Percentiles rank a stretch among this genome's conserved stretches.
Conservation (phyloP, 2,113 vertebrate genomes). For the Sinocyclocheilus anshuiensis region DNA sequence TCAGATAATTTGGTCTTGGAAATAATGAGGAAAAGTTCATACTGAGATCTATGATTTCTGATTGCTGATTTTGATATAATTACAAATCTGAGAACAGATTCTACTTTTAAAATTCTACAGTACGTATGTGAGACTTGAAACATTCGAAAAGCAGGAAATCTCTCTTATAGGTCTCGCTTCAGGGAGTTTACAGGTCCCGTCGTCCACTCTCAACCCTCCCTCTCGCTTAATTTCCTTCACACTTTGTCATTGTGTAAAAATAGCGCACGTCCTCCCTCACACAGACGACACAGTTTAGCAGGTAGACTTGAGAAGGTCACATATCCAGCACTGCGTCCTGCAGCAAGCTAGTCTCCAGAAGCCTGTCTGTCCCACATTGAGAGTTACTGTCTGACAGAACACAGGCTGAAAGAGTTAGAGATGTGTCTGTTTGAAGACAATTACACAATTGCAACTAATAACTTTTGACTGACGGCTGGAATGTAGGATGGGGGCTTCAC, state of each 20-base stretch:
- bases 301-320: conserved; percentile 34
- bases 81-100: no score
- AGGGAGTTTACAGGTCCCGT: not conserved
- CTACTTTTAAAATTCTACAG: not conserved
- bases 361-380: not conserved
- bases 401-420: no score
- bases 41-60: not conserved
- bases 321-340: conserved; percentile 4
- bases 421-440: conserved; percentile 7
- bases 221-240: conserved; percentile 31
- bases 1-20: no score
- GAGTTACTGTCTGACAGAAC: not conserved
- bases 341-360: not conserved
- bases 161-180: not conserved
- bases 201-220: not conserved
- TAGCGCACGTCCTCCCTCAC: conserved; percentile 1
- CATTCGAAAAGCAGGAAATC: not conserved
- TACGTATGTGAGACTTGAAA: not conserved
- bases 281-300: conserved; percentile 26
- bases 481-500: conserved; percentile 5
- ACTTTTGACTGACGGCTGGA: conserved; percentile 24
- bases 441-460: not conserved
- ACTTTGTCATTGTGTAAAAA: conserved; percentile 22
- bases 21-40: no score
- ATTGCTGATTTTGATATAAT: not conserved